Base-by-base conservation (phyloP, 2,113 vertebrate genomes). In the Odocoileus virginianus region DNA sequence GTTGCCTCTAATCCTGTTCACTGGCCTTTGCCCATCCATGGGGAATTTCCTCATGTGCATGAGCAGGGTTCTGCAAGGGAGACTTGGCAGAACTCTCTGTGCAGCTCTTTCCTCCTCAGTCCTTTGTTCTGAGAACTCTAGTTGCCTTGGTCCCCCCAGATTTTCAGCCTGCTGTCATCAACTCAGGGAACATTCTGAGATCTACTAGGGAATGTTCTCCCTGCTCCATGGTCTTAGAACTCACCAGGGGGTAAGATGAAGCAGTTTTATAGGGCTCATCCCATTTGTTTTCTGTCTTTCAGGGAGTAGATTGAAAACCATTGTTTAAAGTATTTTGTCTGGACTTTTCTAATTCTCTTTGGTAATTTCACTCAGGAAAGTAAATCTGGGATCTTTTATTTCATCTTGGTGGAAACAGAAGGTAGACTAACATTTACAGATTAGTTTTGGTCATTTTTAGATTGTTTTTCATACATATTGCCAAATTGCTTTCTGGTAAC, bases 361-460 rank as follows among this genome's bases (percentile, higher is more conserved):
- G 13, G 7, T 95, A 64, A 92, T 78, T 76, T 61, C 47, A 55
- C 21, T 7, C 57, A 60, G 36, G 86, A 82, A 52, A 64, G 19
- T 89, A 87, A 82, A 76, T 86, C 21, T 54, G 33, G 21, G 81
- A 85, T 2, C 36, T 93, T 84, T 97, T 30, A 28, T 15, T 95
- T 27, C 30, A 74, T 30, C 30, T 87, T 61, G 82, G 21, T 89
- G 21, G 40, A 92, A 87, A n/a, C 54, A 87, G n/a, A 55, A 97
- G 85, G 47, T 58, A 11, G 16, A 61, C 47, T 40, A 64, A 52
- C 12, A 95, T 57, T 79, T 82, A 82, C 0, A 54, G 50, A 25
- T 14, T 82, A 52, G 40, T 76, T 47, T 54, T 82, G 47, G 50
- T 82, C 19, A 82, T n/a, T 54, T 82, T 54, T 91, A 45, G 79